Evolutionary conservation across 2,113 vertebrate species (phyloP).

Genomic region (Dicerorhinus sumatrensis): DNA sequence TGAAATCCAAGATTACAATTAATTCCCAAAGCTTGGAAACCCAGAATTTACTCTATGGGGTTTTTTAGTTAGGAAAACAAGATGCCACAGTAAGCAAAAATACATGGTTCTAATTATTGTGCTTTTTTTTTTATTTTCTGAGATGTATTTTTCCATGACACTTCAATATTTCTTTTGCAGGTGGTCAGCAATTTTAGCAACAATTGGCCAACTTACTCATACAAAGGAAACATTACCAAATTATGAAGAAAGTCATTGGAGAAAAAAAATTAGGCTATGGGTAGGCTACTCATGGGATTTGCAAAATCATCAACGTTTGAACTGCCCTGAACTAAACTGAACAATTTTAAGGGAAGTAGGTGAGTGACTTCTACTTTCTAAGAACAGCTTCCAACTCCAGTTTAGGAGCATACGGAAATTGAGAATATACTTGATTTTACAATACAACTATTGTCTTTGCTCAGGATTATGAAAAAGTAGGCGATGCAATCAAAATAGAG

Average conservation of each 20-base stretch:
- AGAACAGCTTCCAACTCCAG: slow-evolving; percentile 11
- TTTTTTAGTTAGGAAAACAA: slow-evolving; percentile 35
- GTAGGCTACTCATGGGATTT: background rate
- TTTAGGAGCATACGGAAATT: slow-evolving; percentile 45
- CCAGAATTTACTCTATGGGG: background rate
- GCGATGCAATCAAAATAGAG: slow-evolving; percentile 41
- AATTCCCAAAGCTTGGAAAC: slow-evolving; percentile 44
- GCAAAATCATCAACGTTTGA: slow-evolving; percentile 37
- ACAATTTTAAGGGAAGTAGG: background rate
- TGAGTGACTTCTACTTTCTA: slow-evolving; percentile 42
- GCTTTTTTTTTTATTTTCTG: background rate
- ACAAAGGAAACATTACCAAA: slow-evolving; percentile 49
- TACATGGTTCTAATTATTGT: slow-evolving; percentile 57
- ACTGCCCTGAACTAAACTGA: background rate
- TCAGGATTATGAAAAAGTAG: slow-evolving; percentile 36
- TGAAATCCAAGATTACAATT: background rate
- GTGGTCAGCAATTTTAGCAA: slow-evolving; percentile 59
- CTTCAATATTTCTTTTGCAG: slow-evolving; percentile 59
- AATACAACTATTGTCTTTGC: slow-evolving; percentile 12
- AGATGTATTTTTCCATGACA: slow-evolving; percentile 15
- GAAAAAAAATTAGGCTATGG: background rate
- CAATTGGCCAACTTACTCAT: background rate
- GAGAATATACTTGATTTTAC: slow-evolving; percentile 60
- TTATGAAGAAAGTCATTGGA: slow-evolving; percentile 12
- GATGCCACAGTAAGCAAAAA: slow-evolving; percentile 40